Evolutionary conservation across 2,888 invertebrate species (phyloP), one percentile per base, ranked within the genome.

Genomic region (Caradrina kadenii): DNA sequence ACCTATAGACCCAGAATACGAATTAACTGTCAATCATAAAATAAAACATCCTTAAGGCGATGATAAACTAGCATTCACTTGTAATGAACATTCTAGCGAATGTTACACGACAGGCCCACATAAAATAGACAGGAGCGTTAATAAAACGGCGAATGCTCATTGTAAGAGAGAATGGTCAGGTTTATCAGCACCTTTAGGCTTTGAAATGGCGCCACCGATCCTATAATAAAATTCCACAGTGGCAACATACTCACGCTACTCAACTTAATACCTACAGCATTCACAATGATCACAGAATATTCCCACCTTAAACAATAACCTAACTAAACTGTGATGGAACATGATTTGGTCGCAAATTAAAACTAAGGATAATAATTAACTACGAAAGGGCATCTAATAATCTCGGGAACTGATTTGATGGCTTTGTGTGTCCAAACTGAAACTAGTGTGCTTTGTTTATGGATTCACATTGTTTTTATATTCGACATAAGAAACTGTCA

Each of bases 251-350:
- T 53, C 50, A 3, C 61, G 31, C 56, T 56, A 15, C 58, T 39
- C 39, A 75, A 73, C 74, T 75, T 84, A 80, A 65, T 1, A 63
- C 4, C 76, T 78, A 74, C 61, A 68, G 82, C 78, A 84, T 84
- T 80, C 76, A 84, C 78, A 84, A 72, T 74, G 62, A 83, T 83
- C 83, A 83, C 83, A 83, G 83, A 83, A 80, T 65, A 80, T 72
- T 69, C 66, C 70, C 69, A 11, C 50, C 70, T 68, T 68, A 70
- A 61, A 68, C n/a, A 42, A 74, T 55, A 55, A 55, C 48, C 15
- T 63, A 70, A 71, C 62, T 76, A 52, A 69, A 61, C 48, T 66
- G 81, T 56, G 78, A 72, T 72, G 73, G 78, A 72, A 81, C 52
- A 70, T 78, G 76, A 64, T 80, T 78, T 78, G 78, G 78, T 78